Evolutionary conservation across 2,113 vertebrate genomes (phyloP), one percentile per base, ranked within the genome.

Genomic region (Anthoscopus minutus): DNA sequence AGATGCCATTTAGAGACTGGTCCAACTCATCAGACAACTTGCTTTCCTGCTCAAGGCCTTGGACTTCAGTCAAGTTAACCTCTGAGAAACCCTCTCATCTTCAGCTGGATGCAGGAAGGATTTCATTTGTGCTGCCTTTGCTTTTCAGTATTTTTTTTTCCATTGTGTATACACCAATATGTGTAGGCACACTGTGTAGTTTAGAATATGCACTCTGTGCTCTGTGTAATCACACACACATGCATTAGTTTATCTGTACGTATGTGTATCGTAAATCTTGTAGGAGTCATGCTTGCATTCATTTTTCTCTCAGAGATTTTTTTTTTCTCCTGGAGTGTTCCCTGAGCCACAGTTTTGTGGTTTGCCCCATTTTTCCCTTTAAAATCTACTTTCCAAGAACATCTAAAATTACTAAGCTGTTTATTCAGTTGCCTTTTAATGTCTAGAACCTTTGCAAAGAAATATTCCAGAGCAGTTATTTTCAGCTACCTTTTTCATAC

Each of bases 401-500:
- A 28, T 70, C 88, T 93, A 81, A 83, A 96, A 93, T 86, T 73
- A 66, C 86, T 27, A 10, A 69, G 23, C 71, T 81, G 22, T 88
- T 93, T 92, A 86, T 92, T 88, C 76, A 37, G 53, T 90, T 83
- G 79, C 37, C 62, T 90, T 94, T 54, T 78, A 54, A 88, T 47
- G 82, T 88, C 92, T 93, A 86, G 72, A 94, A 83, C 80, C 67
- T 93, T 89, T 88, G 67, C 71, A 83, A 92, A 77, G 82, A 78
- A 80, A 37, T 74, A 56, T 88, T 93, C 56, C 58, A 66, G 30
- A 72, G 74, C 65, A 93, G 86, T 90, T 95, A 94, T 96, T 95
- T 95, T 86, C 92, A 92, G 94, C 84, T 88, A 77, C 76, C 67
- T 96, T 96, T 94, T 90, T 83, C 58, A 30, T 89, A 86, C 90